A percentile compares a stretch with the other conserved stretches of the same genome.
Evolutionary conservation across 2,113 vertebrate genomes (phyloP).

Genomic region (Caranx ignobilis): DNA sequence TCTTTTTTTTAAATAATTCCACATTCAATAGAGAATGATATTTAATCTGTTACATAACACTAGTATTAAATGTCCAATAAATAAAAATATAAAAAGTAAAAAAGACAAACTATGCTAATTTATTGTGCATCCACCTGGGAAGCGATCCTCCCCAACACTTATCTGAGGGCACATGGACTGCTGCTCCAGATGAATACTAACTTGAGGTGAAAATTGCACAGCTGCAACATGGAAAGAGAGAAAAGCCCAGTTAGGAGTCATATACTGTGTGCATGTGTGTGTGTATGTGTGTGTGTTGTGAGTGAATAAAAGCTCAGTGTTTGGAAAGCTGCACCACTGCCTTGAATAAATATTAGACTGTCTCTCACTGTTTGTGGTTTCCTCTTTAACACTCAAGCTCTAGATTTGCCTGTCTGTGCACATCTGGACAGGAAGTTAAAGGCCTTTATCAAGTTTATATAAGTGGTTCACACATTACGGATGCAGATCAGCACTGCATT

Average conservation of each 20-base stretch:
- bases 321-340: slow-evolving; percentile 77
- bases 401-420: slow-evolving; percentile 44
- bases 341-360: slow-evolving; percentile 79
- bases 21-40: background rate
- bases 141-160: slow-evolving; percentile 84
- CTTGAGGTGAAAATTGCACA: slow-evolving; percentile 84
- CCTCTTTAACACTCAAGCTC: slow-evolving; percentile 60
- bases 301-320: slow-evolving; percentile 72
- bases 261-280: slow-evolving; percentile 10
- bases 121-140: slow-evolving; percentile 85
- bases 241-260: slow-evolving; percentile 27
- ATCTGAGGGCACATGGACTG: slow-evolving; percentile 84
- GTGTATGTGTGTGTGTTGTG: slow-evolving; percentile 38
- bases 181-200: slow-evolving; percentile 80
- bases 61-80: background rate
- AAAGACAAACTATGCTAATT: slow-evolving; percentile 1
- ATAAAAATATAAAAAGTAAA: background rate
- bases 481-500: background rate
- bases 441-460: slow-evolving; percentile 40
- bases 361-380: slow-evolving; percentile 57
- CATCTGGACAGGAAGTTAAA: slow-evolving; percentile 50
- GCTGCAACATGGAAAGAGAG: slow-evolving; percentile 78
- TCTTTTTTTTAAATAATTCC: background rate
- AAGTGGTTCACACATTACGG: background rate
- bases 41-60: too few species aligned